Evolutionary conservation across 2,888 invertebrate species (phyloP), one percentile per base, ranked within the genome.

Genomic region (Cryptophagus acutangulus): DNA sequence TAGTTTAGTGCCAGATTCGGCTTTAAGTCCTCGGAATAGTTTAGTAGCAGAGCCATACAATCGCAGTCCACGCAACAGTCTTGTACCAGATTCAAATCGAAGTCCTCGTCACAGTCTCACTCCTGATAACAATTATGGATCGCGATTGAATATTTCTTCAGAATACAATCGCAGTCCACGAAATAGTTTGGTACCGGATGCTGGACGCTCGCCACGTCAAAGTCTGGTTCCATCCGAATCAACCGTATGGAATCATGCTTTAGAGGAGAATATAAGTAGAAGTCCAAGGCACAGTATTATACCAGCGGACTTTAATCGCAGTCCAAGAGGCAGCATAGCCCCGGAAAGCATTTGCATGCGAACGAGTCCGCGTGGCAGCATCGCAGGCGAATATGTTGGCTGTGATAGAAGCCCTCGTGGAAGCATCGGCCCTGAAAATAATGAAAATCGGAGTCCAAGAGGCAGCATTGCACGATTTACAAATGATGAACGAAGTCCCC

Each of bases 201-300:
- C 51, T 1, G 57, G 52, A 10, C 53, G 71, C 30, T 63, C 62
- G 36, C 74, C 78, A 1, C 71, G 82, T 51, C 79, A 80, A 48
- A 79, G 78, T 51, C 66, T 82, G 49, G 74, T 76, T 2, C 79
- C 81, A 1, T 45, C 77, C 73, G 48, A 80, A 73, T 44, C 78
- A 73, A 17, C 72, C 74, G 51, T 66, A 72, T 61, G 81, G 81
- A 57, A 63, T 75, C 77, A 3, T 62, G 73, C 40, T 70, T 74
- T 63, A 64, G 75, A 55, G 71, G 43, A 53, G 43, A 74, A 28
- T 72, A 74, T 33, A n/a, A 55, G 53, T 0, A 71, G 79, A 33
- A 79, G 77, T 59, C 79, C 80, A 0, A 67, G 80, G 41, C 74
- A 80, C 49, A 80, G 79, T 46, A 70, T 31, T 13, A 3, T 80